phyloP scores from a whole-genome alignment of 2,797 vertebrate genomes.

The Apogon hyalosoma region DNA sequence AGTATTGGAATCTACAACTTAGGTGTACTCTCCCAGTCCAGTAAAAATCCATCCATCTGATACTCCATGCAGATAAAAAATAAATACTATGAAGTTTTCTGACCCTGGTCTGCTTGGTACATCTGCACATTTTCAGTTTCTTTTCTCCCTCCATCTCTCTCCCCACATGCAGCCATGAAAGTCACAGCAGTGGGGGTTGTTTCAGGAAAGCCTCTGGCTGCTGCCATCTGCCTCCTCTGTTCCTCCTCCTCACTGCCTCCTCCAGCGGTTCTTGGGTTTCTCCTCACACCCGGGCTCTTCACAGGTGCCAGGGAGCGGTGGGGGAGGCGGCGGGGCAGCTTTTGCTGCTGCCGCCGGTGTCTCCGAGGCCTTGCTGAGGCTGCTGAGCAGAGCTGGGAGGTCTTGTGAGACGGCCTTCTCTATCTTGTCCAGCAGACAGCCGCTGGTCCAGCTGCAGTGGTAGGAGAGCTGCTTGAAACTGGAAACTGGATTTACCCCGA shows the following conservation, averaged over 20 bases:
- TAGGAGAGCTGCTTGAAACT: slow-evolving; percentile 94
- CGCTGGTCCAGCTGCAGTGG: slow-evolving; percentile 94
- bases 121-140: slow-evolving; percentile 12
- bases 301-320: slow-evolving; percentile 70
- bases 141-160: slow-evolving; percentile 10
- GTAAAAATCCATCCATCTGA: not conserved
- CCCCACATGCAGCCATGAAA: slow-evolving; percentile 25
- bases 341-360: slow-evolving; percentile 41
- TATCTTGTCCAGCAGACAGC: slow-evolving; percentile 94
- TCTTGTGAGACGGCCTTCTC: slow-evolving; percentile 94
- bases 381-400: slow-evolving; percentile 91
- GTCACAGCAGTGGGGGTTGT: slow-evolving; percentile 39
- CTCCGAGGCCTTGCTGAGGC: slow-evolving; percentile 74
- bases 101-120: slow-evolving; percentile 8
- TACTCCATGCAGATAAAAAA: slow-evolving; percentile 16
- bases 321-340: slow-evolving; percentile 37
- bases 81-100: slow-evolving; percentile 26
- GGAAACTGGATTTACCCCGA: slow-evolving; percentile 93
- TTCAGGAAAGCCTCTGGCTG: slow-evolving; percentile 46
- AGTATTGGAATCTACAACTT: not conserved
- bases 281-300: slow-evolving; percentile 71
- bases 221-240: slow-evolving; percentile 34
- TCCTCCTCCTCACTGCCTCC: slow-evolving; percentile 78
- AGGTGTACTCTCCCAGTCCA: not conserved
- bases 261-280: slow-evolving; percentile 83